Evolutionary conservation across 2,113 vertebrate species (phyloP), one percentile per base, ranked within the genome.

Genomic region (Pomatostomus ruficeps): DNA sequence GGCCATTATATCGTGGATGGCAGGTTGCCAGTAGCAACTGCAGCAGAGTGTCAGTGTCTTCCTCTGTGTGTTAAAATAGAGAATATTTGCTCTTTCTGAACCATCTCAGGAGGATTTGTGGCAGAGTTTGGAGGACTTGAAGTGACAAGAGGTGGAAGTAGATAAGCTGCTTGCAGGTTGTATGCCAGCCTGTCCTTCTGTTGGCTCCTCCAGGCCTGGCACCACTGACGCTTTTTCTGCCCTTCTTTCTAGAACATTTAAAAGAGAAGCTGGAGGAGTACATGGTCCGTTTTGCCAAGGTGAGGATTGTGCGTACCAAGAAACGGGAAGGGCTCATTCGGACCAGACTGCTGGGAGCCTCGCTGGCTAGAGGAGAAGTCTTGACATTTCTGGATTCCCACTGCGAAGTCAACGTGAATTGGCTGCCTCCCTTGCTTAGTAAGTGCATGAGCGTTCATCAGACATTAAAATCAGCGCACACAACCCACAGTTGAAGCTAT

Each of bases 371-470:
- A 97, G 99, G 99, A 91, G 98, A 99, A 93, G 98, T 99, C 80
- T 93, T 99, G 86, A 99, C 98, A 2, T 99, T 99, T 94, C 96
- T 99, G 88, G 99, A 99, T 89, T 99, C 99, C n/a, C 99, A 99
- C 91, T 99, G 99, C 2, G 99, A 99, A 95, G 98, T 99, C 95
- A 99, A 99, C n/a, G 97, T 99, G 93, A 99, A 99, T 89, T 99
- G 99, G 99, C 97, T 99, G 81, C 99, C 99, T 48, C 99, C 99
- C 4, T 97, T 99, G 80, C 98, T 99, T 42, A 98, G 99, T 99
- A 97, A 98, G 98, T 98, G 78, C 48, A 13, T 21, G 33, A 91
- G 57, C 2, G 0, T 89, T 80, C 49, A n/a, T 76, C 80, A 85
- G 75, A n/a, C 57, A 7, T 61, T 72, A 12, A 58, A 85, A 51